Conservation (phyloP, 2,888 invertebrate species). For the Agrotis ipsilon region DNA sequence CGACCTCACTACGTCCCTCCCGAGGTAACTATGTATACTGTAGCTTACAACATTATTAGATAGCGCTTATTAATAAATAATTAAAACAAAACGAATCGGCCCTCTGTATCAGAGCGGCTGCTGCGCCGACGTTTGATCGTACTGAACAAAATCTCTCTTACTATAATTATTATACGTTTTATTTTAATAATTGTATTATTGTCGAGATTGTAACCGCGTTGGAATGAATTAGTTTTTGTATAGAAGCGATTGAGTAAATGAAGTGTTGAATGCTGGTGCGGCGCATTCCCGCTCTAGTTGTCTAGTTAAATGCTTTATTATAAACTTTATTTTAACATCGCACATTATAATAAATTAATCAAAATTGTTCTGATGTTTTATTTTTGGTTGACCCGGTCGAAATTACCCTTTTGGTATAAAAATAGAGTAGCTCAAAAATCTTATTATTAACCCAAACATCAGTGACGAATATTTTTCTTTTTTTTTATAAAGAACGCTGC, state of each 20-base stretch:
- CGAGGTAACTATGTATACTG: slow-evolving; percentile 72
- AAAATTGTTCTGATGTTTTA: slow-evolving; percentile 82
- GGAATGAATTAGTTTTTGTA: slow-evolving; percentile 81
- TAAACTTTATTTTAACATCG: slow-evolving; percentile 91
- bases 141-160: slow-evolving; percentile 84
- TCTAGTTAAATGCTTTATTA: slow-evolving; percentile 89
- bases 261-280: slow-evolving; percentile 76
- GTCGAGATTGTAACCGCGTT: slow-evolving; percentile 78
- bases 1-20: slow-evolving; percentile 39
- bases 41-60: slow-evolving; percentile 82
- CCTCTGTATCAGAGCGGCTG: slow-evolving; percentile 88
- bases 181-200: slow-evolving; percentile 77
- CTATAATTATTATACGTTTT: slow-evolving; percentile 69
- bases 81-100: slow-evolving; percentile 75
- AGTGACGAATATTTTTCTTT: neutral
- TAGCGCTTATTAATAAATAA: slow-evolving; percentile 86
- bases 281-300: slow-evolving; percentile 71
- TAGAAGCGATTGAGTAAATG: slow-evolving; percentile 77
- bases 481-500: no score
- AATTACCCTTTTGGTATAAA: slow-evolving; percentile 29
- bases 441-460: neutral
- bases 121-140: slow-evolving; percentile 79
- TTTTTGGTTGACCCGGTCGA: slow-evolving; percentile 53
- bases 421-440: neutral
- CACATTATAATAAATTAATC: slow-evolving; percentile 91